These are phyloP conservation scores for Macrobrachium rosenbergii DNA, from an alignment of 1,140 invertebrate species.

Conservation along the genomic window DNA sequence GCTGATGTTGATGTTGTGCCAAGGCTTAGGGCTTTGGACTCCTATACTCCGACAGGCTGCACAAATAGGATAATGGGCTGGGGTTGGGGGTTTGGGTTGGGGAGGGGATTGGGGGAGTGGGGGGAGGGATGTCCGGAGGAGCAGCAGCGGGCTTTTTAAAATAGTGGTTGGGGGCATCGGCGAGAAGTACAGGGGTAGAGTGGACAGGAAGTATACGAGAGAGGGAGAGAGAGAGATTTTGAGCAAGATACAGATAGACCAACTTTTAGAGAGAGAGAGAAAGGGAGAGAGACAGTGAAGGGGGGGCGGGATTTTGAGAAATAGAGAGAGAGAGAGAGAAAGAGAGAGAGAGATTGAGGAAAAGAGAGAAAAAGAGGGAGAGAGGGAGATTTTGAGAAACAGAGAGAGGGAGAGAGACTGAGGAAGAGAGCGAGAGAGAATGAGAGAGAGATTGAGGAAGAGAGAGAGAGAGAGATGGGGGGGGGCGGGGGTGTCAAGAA, in stretches of 20 bases:
- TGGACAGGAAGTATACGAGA: neutral
- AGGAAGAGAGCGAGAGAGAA: no score
- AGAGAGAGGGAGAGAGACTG: neutral
- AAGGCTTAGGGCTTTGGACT: neutral
- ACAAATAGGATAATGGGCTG: constrained; percentile 55
- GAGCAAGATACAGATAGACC: no score
- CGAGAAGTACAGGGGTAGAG: neutral
- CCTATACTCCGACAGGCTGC: constrained; percentile 33
- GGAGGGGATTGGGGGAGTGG: neutral
- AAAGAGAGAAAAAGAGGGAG: no score
- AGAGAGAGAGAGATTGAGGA: no score
- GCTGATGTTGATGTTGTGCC: neutral
- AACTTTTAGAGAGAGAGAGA: no score
- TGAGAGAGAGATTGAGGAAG: neutral
- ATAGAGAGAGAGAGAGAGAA: neutral
- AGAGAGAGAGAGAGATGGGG: no score
- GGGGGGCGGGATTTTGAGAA: no score
- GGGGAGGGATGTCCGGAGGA: neutral
- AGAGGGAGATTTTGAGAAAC: neutral
- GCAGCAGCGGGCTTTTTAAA: neutral
- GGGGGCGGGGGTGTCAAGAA: no score
- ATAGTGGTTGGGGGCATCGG: neutral
- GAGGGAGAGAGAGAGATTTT: neutral
- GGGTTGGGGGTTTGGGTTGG: neutral
- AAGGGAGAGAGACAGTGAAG: neutral